Percentiles rank a stretch among this genome's conserved stretches.
Conservation (phyloP, 2,113 vertebrate genomes). For the Psilopsiagon aurifrons region DNA sequence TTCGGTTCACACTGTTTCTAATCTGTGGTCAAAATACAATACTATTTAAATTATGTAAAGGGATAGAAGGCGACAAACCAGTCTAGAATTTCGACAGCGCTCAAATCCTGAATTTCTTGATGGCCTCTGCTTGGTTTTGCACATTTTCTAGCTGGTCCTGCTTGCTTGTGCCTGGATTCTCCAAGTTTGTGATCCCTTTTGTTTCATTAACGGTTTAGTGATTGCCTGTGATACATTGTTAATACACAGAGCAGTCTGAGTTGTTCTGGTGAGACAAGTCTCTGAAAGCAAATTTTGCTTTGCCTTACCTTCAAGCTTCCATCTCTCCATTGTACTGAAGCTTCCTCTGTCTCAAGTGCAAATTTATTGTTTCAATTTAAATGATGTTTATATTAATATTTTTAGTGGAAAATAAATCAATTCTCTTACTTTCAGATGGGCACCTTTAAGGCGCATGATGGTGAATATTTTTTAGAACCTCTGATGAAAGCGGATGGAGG, state of each 20-base stretch:
- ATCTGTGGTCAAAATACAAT: neutral
- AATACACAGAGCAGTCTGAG: neutral
- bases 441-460: slow-evolving; percentile 85
- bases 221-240: neutral
- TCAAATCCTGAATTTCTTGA: neutral
- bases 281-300: neutral
- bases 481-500: slow-evolving; percentile 81
- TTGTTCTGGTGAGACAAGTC: neutral
- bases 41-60: neutral
- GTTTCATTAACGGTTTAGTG: neutral
- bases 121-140: neutral
- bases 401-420: neutral
- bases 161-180: neutral
- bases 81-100: neutral
- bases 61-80: neutral
- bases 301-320: neutral
- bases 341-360: rapidly evolving
- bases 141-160: neutral
- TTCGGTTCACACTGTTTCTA: neutral
- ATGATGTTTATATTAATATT: neutral
- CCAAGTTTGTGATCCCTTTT: neutral
- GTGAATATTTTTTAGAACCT: slow-evolving; percentile 95
- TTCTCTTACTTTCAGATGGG: slow-evolving; percentile 66
- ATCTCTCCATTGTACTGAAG: neutral
- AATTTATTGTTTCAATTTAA: neutral